These are phyloP conservation scores for Plusia festucae DNA, from an alignment of 2,888 invertebrate species.

Conservation along the genomic window DNA sequence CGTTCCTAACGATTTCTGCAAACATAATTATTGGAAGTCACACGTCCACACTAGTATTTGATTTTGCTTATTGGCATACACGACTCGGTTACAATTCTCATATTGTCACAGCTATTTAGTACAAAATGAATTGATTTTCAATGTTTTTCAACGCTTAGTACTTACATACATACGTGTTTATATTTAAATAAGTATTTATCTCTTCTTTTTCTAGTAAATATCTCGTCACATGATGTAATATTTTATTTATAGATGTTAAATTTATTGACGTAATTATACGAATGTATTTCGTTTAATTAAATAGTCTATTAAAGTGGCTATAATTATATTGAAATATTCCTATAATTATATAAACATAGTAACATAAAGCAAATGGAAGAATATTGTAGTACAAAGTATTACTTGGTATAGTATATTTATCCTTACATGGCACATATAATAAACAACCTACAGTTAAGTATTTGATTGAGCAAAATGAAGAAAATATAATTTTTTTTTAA, in stretches of 20 bases:
- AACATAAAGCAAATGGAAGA: not conserved
- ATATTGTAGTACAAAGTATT: not conserved
- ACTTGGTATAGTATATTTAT: not conserved
- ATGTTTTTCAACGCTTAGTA: conserved; percentile 65
- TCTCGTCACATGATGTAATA: conserved; percentile 15
- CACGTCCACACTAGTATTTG: conserved; percentile 80
- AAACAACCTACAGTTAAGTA: no score
- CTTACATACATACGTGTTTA: conserved; percentile 52
- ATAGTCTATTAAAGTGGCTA: not conserved
- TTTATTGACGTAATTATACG: not conserved
- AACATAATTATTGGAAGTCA: conserved; percentile 88
- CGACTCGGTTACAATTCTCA: conserved; percentile 60
- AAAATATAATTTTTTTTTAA: no score
- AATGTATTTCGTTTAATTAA: not conserved
- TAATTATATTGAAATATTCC: conserved; percentile 13
- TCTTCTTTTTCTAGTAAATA: conserved; percentile 42
- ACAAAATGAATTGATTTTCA: conserved; percentile 61
- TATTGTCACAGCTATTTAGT: conserved; percentile 70
- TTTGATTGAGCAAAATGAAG: no score
- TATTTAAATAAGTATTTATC: conserved; percentile 56
- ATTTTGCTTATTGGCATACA: conserved; percentile 82
- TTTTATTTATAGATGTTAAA: conserved; percentile 1
- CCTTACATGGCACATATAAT: no score
- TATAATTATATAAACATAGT: not conserved
- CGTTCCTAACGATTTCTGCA: conserved; percentile 81